Base-by-base conservation (phyloP, 2,888 invertebrate species). In the Drosophila falleni region DNA sequence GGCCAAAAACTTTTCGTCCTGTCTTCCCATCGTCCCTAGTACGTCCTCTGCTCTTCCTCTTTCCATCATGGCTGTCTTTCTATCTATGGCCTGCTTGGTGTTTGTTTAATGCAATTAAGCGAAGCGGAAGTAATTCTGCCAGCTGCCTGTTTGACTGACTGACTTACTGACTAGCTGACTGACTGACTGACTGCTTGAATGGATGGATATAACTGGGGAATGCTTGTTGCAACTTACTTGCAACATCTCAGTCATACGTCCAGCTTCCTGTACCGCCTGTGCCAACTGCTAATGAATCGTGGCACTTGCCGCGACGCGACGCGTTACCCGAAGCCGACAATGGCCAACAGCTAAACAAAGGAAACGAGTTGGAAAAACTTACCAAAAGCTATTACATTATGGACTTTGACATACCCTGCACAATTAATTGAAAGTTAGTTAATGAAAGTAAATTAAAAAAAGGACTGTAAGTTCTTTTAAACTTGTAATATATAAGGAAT, bases 81-180 rank as follows among this genome's bases (percentile, higher is more conserved):
- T 63, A 67, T 70, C 79, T 74, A 42, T 78, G 29, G 47, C 13
- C 44, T 50, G 11, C 37, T 39, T 37, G 33, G 63, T 60, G 80
- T 73, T 79, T 84, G 87, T 73, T 84, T 80, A 87, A 85, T 85
- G 87, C 84, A 82, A 85, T 85, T 85, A 87, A 87, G 77, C 84
- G 68, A 69, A 64, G 79, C 85, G 87, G 84, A 85, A 85, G 84
- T 81, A 82, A 87, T 86, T 80, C 74, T 64, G 67, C 76, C 71
- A 71, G 69, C 65, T 77, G 82, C 61, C 78, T 64, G 62, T 56
- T 72, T 80, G 78, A 71, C 75, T 67, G 66, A 31, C 69, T 68
- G 67, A 71, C 76, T 71, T 69, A 64, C 67, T 56, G 70, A 50
- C 66, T 26, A 19, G 10, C 53, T 51, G 35, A 29, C 60, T 55